Evolutionary conservation across 2,113 vertebrate species (phyloP), one percentile per base, ranked within the genome.

Genomic region (Hemibagrus wyckioides): DNA sequence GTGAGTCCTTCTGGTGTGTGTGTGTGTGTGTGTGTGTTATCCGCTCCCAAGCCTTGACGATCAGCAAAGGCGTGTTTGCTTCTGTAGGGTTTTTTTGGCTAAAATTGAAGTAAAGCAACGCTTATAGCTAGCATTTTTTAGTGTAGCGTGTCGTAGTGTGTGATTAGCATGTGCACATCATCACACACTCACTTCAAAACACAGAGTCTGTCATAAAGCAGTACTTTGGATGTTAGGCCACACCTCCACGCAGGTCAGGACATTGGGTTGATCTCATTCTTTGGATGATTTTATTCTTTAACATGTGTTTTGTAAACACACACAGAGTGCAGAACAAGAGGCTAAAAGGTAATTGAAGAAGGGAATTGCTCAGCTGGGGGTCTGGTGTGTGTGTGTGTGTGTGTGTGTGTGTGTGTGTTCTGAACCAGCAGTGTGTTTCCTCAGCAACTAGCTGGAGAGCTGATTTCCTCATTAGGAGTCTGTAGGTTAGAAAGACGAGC

Each of bases 1-100:
- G 87, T 81, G 86, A 88, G 89, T 77, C 50, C 23, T 28, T 48
- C 36, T 80, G 52, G 1, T 73, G 76, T 82, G 63, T 67, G 84
- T 79, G 57, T 85, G 83, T 82, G 59, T 67, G 39, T 88, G 73
- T 56, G 33, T 63, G 54, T n/a, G 81, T 57, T 17, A 63, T n/a
- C 61, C 11, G 10, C 5, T 33, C 65, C 30, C 15, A 33, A 19
- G 33, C 65, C 2, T 33, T 33, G n/a, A 17, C 30, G 61, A 65
- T 65, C n/a, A 65, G n/a, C n/a, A 65, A 65, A 65, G 61, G 61
- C 0, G 13, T 61, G 25, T 54, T 17, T 28, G 25, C 59, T 28
- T 25, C n/a, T n/a, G n/a, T n/a, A n/a, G n/a, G n/a, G n/a, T n/a
- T n/a, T n/a, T n/a, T n/a, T n/a, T n/a, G n/a, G n/a, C n/a, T n/a